Base-by-base conservation (phyloP, 2,797 vertebrate genomes). In the Cryptoblepharus egeriae region DNA sequence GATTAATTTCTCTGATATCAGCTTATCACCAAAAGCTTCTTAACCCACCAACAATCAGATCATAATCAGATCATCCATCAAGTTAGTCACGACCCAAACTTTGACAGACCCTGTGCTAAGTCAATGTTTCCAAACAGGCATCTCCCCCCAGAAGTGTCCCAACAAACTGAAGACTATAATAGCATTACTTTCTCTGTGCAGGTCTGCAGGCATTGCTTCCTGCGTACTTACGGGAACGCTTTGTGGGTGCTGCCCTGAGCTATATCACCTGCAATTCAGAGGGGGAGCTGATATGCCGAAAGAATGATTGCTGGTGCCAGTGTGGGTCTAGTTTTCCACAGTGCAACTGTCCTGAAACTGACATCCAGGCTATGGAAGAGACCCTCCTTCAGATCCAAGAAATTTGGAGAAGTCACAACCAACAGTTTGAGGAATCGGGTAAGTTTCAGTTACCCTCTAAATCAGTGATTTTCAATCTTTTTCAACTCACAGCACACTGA, bases 261-360 rank as follows among this genome's bases (percentile, higher is more conserved):
- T 99, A 99, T 32, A 97, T 99, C 88, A 98, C 98, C 0, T 99
- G 98, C 90, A 97, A 98, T 95, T 98, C 98, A 0, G 97, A 98
- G 71, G 98, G 98, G 0, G 97, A 98, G 93, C 94, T 99, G 81
- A 89, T 99, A 87, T 99, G 98, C 93, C 97, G 60, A 87, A 96
- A 94, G 88, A 97, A 97, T 2, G 98, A 99, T 95, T 99, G 98
- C 94, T 98, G 95, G 98, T 99, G 98, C 93, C 95, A 93, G 45
- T 99, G 98, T 92, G 96, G 97, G 26, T 79, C 96, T 2, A 89
- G 96, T 75, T 99, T 97, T 90, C 97, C 98, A 13, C 96, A 97
- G 76, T 99, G 98, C 95, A 99, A 99, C 95, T 99, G 98, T 91
- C 98, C 98, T 0, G 97, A 97, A 2, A 92, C 97, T 0, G 98